A percentile compares a stretch with the other conserved stretches of the same genome.
Conservation (phyloP, 2,113 vertebrate species). For the Brachyhypopomus occidentalis region DNA sequence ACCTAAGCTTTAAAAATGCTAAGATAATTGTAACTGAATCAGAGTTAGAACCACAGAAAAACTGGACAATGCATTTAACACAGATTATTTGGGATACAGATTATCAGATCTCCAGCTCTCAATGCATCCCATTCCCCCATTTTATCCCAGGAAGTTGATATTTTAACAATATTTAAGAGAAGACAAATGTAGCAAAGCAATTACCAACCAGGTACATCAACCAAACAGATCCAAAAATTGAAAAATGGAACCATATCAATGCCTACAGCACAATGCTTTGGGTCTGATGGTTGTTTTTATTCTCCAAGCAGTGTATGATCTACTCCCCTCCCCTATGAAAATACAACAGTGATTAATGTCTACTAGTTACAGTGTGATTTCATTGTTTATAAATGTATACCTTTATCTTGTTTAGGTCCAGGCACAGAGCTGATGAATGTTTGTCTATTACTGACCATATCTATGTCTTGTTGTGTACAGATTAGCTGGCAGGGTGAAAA, state of each 20-base stretch:
- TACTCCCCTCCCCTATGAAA: not conserved
- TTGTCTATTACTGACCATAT: constrained; percentile 28
- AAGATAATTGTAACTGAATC: no score
- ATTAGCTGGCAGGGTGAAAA: constrained; percentile 37
- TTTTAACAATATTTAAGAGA: not conserved
- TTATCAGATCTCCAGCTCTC: constrained; percentile 34
- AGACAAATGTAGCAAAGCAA: not conserved
- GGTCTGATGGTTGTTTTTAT: not conserved
- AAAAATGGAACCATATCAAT: not conserved
- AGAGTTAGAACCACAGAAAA: not conserved
- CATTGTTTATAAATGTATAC: not conserved
- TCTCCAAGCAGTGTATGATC: not conserved
- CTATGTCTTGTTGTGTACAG: constrained; percentile 20
- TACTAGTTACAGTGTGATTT: not conserved
- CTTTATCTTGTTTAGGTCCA: not conserved
- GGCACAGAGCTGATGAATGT: constrained; percentile 22
- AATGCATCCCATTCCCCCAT: constrained; percentile 7
- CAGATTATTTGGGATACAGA: constrained; percentile 63
- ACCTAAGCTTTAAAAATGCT: no score
- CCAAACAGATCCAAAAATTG: not conserved
- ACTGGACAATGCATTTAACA: constrained; percentile 58
- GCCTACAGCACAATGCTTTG: constrained; percentile 10
- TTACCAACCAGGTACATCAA: constrained; percentile 1
- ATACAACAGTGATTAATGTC: not conserved
- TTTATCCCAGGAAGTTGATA: constrained; percentile 8